Evolutionary conservation across 1,140 invertebrate species (phyloP).

Genomic region (Dinothrombium tinctorium): DNA sequence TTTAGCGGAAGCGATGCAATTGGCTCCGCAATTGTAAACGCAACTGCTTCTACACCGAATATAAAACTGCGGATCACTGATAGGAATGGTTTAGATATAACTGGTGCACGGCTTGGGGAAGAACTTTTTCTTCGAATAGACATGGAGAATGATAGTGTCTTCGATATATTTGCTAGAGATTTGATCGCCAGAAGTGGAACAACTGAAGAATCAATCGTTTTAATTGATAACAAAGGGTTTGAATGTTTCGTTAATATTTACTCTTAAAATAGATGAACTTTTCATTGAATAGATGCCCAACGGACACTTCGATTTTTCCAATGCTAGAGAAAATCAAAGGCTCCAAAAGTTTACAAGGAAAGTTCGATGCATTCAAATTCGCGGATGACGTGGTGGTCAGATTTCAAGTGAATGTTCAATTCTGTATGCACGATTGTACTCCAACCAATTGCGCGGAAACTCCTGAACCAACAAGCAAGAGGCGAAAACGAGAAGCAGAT

Average conservation of each 20-base stretch:
- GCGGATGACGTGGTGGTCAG: constrained; percentile 37
- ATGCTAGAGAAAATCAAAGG: constrained; percentile 22
- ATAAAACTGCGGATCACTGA: constrained; percentile 21
- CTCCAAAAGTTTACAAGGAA: constrained; percentile 15
- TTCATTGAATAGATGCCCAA: constrained; percentile 27
- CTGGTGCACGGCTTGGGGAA: constrained; percentile 20
- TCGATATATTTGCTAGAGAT: constrained; percentile 29
- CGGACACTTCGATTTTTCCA: constrained; percentile 28
- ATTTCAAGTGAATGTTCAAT: constrained; percentile 39
- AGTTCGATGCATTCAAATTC: constrained; percentile 35
- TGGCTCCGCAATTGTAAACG: constrained; percentile 20
- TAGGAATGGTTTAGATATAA: constrained; percentile 19
- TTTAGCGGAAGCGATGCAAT: constrained; percentile 1
- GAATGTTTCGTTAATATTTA: neutral
- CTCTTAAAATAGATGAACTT: no score
- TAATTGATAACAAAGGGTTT: constrained; percentile 23
- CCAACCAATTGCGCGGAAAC: constrained; percentile 24
- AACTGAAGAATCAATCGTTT: constrained; percentile 25
- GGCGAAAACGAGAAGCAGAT: neutral
- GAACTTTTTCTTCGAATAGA: constrained; percentile 21
- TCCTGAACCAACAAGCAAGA: neutral
- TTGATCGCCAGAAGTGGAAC: constrained; percentile 27
- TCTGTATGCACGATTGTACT: constrained; percentile 33
- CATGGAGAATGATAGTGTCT: constrained; percentile 23
- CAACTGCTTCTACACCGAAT: constrained; percentile 21